Percentiles rank a stretch among this genome's conserved stretches.
Conservation (phyloP, 2,797 vertebrate species). For the Ataeniobius toweri region DNA sequence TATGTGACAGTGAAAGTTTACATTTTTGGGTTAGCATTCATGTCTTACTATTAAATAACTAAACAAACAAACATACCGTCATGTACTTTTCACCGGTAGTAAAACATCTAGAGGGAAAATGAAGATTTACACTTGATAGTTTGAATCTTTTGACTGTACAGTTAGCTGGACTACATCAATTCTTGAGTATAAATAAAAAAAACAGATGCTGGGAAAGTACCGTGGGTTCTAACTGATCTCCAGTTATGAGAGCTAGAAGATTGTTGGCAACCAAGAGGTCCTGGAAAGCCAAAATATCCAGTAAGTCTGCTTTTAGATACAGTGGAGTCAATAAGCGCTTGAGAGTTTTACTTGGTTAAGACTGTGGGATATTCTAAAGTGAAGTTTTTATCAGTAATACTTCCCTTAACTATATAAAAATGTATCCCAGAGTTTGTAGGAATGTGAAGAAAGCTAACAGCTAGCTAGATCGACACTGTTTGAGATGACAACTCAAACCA, state of each 20-base stretch:
- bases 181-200: conserved; percentile 74
- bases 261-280: conserved; percentile 53
- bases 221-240: conserved; percentile 72
- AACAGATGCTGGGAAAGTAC: conserved; percentile 80
- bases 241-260: conserved; percentile 75
- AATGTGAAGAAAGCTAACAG: neutral
- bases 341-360: neutral
- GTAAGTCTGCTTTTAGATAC: conserved; percentile 43
- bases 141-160: conserved; percentile 30
- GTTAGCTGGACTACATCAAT: conserved; percentile 43
- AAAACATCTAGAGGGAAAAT: neutral
- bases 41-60: neutral
- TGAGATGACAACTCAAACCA: neutral
- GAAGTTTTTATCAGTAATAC: neutral
- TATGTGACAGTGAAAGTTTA: neutral
- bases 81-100: neutral
- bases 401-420: neutral
- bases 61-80: neutral
- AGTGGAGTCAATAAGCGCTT: conserved; percentile 48
- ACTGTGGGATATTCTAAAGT: neutral
- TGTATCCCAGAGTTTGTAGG: neutral
- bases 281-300: conserved; percentile 60
- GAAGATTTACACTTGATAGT: neutral
- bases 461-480: neutral
- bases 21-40: neutral